A percentile compares a stretch with the other conserved stretches of the same genome.
phyloP scores from a whole-genome alignment of 1,140 invertebrate genomes.

The Formica exsecta region DNA sequence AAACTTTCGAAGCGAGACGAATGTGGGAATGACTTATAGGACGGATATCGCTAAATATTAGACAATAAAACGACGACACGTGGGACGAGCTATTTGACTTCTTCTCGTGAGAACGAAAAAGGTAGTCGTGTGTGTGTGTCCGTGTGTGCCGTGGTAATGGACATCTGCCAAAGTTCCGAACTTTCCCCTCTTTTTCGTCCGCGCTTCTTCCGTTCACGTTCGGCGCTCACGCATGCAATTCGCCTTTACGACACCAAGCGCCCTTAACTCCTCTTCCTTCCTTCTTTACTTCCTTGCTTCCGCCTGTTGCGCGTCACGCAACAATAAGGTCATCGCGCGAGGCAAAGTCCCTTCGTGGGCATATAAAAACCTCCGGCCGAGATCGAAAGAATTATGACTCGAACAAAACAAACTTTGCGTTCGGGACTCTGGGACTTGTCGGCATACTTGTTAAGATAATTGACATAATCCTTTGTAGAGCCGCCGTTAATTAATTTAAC shows the following conservation, averaged over 20 bases:
- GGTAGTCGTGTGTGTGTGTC: slow-evolving; percentile 39
- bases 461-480: background rate
- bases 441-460: background rate
- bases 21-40: slow-evolving; percentile 7
- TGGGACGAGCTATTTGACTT: slow-evolving; percentile 35
- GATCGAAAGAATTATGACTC: slow-evolving; percentile 11
- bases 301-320: slow-evolving; percentile 75
- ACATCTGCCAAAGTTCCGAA: slow-evolving; percentile 75
- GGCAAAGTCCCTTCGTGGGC: slow-evolving; percentile 45
- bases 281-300: slow-evolving; percentile 76
- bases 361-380: background rate
- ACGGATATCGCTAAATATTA: slow-evolving; percentile 37
- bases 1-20: background rate
- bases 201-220: slow-evolving; percentile 62
- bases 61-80: slow-evolving; percentile 46
- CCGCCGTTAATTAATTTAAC: background rate
- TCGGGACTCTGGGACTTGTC: too few species aligned
- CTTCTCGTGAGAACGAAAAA: slow-evolving; percentile 70
- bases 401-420: slow-evolving; percentile 26
- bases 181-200: slow-evolving; percentile 71
- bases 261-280: slow-evolving; percentile 63
- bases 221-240: slow-evolving; percentile 41
- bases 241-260: slow-evolving; percentile 49
- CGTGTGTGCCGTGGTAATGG: slow-evolving; percentile 44
- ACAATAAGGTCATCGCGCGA: slow-evolving; percentile 77